A percentile compares a stretch with the other conserved stretches of the same genome.
Evolutionary conservation across 2,113 vertebrate species (phyloP).

Genomic region (Mirza zaza): DNA sequence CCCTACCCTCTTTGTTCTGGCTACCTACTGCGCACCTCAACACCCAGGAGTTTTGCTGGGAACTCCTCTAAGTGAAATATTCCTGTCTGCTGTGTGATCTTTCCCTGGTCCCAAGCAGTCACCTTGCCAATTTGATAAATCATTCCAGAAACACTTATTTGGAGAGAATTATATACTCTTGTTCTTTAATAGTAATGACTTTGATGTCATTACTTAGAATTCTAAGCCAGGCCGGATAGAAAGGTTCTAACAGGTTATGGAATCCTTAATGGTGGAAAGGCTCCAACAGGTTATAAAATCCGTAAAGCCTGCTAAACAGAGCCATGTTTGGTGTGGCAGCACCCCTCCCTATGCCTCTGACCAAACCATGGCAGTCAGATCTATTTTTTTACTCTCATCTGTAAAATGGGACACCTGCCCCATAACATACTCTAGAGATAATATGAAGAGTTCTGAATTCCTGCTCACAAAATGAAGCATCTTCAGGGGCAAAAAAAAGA

Average conservation of each 20-base stretch:
- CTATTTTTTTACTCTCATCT: background rate
- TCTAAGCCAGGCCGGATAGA: background rate
- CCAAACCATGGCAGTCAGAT: background rate
- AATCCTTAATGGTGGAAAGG: background rate
- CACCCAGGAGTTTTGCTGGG: background rate
- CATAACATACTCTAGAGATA: background rate
- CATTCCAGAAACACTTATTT: background rate
- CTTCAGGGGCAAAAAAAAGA: background rate
- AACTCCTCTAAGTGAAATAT: background rate
- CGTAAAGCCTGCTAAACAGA: background rate
- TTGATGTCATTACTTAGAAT: background rate
- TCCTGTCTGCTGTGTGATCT: background rate
- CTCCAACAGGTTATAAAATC: background rate
- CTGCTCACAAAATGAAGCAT: background rate
- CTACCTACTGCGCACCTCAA: background rate
- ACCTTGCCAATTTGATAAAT: background rate
- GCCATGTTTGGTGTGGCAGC: background rate
- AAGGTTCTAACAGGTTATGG: background rate
- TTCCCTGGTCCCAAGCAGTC: background rate
- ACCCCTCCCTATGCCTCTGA: background rate
- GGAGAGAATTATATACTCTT: background rate
- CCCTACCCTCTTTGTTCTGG: background rate
- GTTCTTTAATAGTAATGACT: background rate
- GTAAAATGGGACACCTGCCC: background rate
- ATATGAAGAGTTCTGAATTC: conserved; percentile 3